phyloP scores from a whole-genome alignment of 2,797 vertebrate species.

The Varecia variegata region DNA sequence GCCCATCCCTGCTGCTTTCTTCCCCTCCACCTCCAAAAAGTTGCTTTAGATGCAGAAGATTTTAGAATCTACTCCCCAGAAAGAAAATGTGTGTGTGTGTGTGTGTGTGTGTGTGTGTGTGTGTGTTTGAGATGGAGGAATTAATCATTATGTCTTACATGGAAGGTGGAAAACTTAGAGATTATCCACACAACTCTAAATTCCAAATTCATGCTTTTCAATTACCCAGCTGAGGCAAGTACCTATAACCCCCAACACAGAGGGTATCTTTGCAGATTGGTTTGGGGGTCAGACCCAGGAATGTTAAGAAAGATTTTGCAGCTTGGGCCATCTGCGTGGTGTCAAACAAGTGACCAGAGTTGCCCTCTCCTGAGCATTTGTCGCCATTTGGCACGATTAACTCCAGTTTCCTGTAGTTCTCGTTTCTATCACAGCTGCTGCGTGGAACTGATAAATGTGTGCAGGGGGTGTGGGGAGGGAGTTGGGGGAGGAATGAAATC shows the following conservation, averaged over 20 bases:
- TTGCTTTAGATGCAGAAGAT: not conserved
- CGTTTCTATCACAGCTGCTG: conserved; percentile 49
- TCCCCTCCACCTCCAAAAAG: not conserved
- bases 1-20: not conserved
- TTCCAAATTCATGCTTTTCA: not conserved
- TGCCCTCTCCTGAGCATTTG: conserved; percentile 54
- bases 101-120: not conserved
- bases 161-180: not conserved
- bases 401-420: conserved; percentile 75
- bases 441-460: conserved; percentile 65
- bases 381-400: conserved; percentile 63
- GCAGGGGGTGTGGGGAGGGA: not conserved
- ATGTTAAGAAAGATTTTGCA: not conserved
- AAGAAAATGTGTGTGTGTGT: not conserved
- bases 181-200: not conserved
- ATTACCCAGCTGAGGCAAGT: not conserved
- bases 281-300: not conserved
- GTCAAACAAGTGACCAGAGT: conserved; percentile 53
- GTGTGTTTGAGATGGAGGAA: not conserved
- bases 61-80: not conserved
- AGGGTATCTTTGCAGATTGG: not conserved
- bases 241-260: not conserved
- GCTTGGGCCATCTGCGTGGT: conserved; percentile 59
- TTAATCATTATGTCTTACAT: not conserved
- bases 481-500: not conserved